Evolutionary conservation across 2,888 invertebrate genomes (phyloP), one percentile per base, ranked within the genome.

Genomic region (Busseola fusca): DNA sequence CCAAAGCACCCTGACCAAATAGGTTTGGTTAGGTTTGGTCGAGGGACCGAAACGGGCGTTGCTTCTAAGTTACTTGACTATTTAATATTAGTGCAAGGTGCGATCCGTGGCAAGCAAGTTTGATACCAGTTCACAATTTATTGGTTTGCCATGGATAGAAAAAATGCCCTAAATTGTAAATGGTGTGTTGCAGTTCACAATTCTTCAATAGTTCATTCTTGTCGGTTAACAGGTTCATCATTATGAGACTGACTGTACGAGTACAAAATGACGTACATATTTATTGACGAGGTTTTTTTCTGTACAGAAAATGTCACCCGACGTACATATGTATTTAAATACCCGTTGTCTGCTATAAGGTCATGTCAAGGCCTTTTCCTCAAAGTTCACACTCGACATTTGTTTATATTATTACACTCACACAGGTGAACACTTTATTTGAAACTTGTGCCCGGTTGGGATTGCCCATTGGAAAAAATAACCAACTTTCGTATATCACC

Each of bases 351-450:
- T 45, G 18, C 18, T 12, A 9, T 14, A 14, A 62, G 21, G 25
- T 27, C 25, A 42, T 25, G 21, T 25, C 21, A 42, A 42, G 27
- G 4, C 14, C 14, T 27, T 27, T 42, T 21, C 14, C 45, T 45
- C 21, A 21, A 45, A 30, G 27, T 9, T 21, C 6, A 60, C 14
- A 14, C 9, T 14, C 45, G 27, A 45, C 27, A 9, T 21, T 45
- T 62, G 14, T 62, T 62, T 27, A 27, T 27, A 62, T 45, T 45
- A 21, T 21, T 60, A 60, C 18, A 60, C 18, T 60, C 40, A 42
- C 25, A 42, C 18, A 25, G 18, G 3, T 42, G 25, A 14, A 27
- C 7, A 27, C 54, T 27, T 54, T 27, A 54, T 18, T 10, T 12
- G 25, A 18, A 6, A 25, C 1, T 3, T 14, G 25, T 25, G 5